These are phyloP conservation scores for Pseudotriccus pelzelni DNA, from an alignment of 2,797 vertebrate species.

Conservation along the genomic window DNA sequence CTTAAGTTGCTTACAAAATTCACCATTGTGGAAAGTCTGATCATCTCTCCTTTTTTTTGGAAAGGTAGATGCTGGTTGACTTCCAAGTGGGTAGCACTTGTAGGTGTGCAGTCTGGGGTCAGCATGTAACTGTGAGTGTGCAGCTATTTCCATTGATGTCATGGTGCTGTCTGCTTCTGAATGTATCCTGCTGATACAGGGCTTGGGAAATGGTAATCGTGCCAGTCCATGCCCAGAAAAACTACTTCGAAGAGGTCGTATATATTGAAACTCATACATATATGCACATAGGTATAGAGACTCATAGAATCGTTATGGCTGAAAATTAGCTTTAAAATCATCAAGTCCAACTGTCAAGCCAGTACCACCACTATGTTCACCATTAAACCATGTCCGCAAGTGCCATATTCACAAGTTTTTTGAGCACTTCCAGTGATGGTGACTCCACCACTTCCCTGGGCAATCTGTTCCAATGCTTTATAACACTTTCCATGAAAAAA, in stretches of 20 bases:
- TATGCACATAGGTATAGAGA: background rate
- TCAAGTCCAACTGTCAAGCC: background rate
- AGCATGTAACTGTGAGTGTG: accelerated
- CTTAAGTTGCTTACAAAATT: background rate
- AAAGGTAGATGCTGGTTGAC: background rate
- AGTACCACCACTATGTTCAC: background rate
- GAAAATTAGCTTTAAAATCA: background rate
- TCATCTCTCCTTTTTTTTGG: background rate
- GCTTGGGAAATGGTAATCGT: background rate
- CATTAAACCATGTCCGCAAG: background rate
- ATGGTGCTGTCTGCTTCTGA: background rate
- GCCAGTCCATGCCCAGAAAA: background rate
- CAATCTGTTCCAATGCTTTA: background rate
- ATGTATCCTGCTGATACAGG: background rate
- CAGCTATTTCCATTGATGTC: background rate
- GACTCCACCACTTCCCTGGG: background rate
- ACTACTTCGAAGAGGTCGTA: background rate
- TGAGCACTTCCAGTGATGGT: background rate
- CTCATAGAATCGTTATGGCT: background rate
- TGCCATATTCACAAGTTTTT: background rate
- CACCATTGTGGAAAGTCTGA: background rate
- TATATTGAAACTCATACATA: background rate
- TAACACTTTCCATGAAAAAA: background rate
- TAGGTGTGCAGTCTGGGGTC: background rate
- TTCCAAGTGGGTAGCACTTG: background rate